Evolutionary conservation across 2,888 invertebrate species (phyloP), one percentile per base, ranked within the genome.

Genomic region (Sussaba pulchella): DNA sequence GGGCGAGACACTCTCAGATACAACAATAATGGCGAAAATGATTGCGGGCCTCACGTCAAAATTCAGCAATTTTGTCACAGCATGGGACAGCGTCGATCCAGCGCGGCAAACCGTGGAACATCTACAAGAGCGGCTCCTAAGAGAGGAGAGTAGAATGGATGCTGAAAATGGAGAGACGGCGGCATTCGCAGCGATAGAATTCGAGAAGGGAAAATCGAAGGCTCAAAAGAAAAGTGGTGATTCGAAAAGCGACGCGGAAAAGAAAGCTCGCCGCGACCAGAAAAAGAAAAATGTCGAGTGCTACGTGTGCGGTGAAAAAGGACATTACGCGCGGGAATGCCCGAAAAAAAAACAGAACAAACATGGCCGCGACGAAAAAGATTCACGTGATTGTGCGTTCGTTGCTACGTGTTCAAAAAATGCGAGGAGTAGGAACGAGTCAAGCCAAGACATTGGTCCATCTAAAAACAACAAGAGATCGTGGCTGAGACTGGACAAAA

Each of bases 81-180:
- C 81, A 14, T 79, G 82, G 79, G 75, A 82, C 43, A 78, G 73
- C 8, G 77, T 76, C 17, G 78, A 70, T 39, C 78, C 76, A 31
- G 64, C 45, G 8, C 61, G 66, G n/a, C 78, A 82, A 43, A 82
- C 83, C 1, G 52, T 82, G 57, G 67, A 79, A 3, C 69, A 72
- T 54, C 57, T 83, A 2, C 67, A 63, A 4, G 63, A 64, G 24
- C 61, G 82, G 4, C 71, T 81, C 17, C 12, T 81, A 9, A 81
- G 73, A 47, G 84, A 83, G 67, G 77, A 84, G 45, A 41, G 39
- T 4, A 21, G 67, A 43, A 31, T 61, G 50, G 31, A 67, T 24
- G 52, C 66, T 10, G 47, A 57, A 19, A 61, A 43, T 31, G 63
- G 47, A 12, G 61, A 41, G 6, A 54, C 69, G 14, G 43, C 47